Evolutionary conservation across 2,797 vertebrate species (phyloP), one percentile per base, ranked within the genome.

Genomic region (Myotis daubentonii): DNA sequence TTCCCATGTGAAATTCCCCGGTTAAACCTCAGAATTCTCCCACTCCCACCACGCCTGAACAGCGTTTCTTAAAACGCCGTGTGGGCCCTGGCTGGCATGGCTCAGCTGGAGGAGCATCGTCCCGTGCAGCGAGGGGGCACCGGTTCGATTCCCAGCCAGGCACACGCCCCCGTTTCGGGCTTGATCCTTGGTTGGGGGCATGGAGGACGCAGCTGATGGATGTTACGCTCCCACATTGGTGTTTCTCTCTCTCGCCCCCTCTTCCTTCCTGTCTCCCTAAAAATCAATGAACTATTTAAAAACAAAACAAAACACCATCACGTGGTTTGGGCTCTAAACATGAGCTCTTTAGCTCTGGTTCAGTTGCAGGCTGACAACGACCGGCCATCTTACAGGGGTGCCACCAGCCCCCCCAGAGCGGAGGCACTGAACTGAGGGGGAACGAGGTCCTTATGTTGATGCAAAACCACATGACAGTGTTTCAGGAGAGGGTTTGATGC

Each of bases 1-100:
- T 62, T 62, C 60, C 60, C 60, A 30, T 15, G 66, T 17, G 79
- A 89, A 97, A 95, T 97, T 91, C 96, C 95, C 97, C 92, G 36
- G 95, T 94, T 68, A 95, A 97, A 95, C 72, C 62, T 95, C 80
- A 74, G 94, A 81, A 95, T 96, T 91, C 96, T 93, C 95, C 96
- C 83, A 36, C 53, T 95, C 72, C 79, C 91, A 75, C n/a, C 91
- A 93, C 66, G 88, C 95, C 89, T 22, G 88, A 96, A 74, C 90
- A 91, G 87, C 96, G 38, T 36, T 65, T 70, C 85, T 78, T 53
- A 89, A 95, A 89, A 89, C 3, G 1, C 87, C 2, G 72, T 0
- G 0, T 20, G 22, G 53, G 55, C 55, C 55, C 55, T 23, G 22
- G 55, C 55, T 55, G 55, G 22, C 10, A 0, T 57, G 55, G 53